Conservation (phyloP, 2,888 invertebrate species). For the Cancer borealis region DNA sequence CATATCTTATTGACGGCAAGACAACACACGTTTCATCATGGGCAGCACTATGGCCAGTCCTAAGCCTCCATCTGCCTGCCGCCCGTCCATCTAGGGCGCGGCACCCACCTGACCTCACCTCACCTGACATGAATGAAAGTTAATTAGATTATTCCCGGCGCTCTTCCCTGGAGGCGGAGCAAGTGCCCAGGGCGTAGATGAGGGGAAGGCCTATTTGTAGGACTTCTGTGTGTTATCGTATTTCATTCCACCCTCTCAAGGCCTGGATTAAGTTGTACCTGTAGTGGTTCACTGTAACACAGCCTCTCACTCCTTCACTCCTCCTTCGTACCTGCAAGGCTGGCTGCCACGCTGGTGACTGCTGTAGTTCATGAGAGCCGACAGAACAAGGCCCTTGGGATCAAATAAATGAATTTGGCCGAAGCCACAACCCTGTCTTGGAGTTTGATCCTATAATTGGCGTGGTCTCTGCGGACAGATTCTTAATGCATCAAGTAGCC, state of each 20-base stretch:
- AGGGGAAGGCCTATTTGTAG: background rate
- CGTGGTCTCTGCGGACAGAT: too few relatives aligned
- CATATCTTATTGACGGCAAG: background rate
- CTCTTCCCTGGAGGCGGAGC: background rate
- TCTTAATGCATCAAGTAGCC: background rate
- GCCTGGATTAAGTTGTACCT: background rate
- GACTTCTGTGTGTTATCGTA: background rate
- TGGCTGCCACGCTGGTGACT: background rate
- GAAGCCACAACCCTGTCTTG: background rate
- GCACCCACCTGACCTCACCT: background rate
- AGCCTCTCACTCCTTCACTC: background rate
- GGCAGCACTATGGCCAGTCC: background rate
- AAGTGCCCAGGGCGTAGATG: background rate
- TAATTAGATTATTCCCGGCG: background rate
- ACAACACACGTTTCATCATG: background rate
- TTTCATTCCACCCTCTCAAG: background rate
- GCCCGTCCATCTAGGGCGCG: background rate
- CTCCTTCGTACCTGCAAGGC: background rate
- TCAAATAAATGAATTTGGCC: background rate
- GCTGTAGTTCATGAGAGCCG: background rate
- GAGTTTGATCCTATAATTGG: background rate
- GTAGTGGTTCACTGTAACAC: background rate
- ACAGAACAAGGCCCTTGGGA: background rate
- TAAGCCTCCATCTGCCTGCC: background rate
- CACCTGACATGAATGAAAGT: background rate